Conservation (phyloP, 2,797 vertebrate genomes). For the Hyperoplus lanceolatus region DNA sequence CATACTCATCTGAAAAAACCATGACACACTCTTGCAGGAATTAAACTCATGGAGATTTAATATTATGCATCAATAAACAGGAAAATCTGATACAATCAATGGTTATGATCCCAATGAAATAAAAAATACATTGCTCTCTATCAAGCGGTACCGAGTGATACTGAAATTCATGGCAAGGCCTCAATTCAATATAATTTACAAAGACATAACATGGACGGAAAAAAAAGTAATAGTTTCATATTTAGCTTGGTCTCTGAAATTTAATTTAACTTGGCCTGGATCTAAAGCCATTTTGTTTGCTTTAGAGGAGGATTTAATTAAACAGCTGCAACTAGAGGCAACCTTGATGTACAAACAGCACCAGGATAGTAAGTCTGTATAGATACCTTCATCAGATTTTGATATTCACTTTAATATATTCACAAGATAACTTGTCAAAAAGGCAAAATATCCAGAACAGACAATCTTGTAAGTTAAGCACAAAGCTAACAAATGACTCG, state of each 20-base stretch:
- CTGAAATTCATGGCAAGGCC: constrained; percentile 87
- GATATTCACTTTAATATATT: not conserved
- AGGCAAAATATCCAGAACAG: constrained; percentile 13
- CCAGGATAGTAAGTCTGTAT: constrained; percentile 18
- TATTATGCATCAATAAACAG: constrained; percentile 89
- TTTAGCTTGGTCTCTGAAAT: constrained; percentile 48
- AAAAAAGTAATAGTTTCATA: constrained; percentile 45
- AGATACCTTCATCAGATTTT: constrained; percentile 21
- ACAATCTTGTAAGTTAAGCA: not conserved
- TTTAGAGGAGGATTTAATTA: constrained; percentile 28
- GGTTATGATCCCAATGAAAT: constrained; percentile 88
- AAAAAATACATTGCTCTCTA: constrained; percentile 85
- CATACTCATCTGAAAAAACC: constrained; percentile 38
- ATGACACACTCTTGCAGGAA: constrained; percentile 50
- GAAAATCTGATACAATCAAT: constrained; percentile 87
- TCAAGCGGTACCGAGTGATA: constrained; percentile 81
- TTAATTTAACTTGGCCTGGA: constrained; percentile 43
- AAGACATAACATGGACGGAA: constrained; percentile 56
- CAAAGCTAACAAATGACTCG: constrained; percentile 11
- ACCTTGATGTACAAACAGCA: constrained; percentile 30
- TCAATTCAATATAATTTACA: constrained; percentile 77
- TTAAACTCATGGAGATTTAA: constrained; percentile 90
- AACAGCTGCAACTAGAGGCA: constrained; percentile 17
- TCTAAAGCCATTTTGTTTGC: constrained; percentile 41
- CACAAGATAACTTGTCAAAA: not conserved